Conservation (phyloP, 1,140 invertebrate species). For the Lamellibrachia luymesi region DNA sequence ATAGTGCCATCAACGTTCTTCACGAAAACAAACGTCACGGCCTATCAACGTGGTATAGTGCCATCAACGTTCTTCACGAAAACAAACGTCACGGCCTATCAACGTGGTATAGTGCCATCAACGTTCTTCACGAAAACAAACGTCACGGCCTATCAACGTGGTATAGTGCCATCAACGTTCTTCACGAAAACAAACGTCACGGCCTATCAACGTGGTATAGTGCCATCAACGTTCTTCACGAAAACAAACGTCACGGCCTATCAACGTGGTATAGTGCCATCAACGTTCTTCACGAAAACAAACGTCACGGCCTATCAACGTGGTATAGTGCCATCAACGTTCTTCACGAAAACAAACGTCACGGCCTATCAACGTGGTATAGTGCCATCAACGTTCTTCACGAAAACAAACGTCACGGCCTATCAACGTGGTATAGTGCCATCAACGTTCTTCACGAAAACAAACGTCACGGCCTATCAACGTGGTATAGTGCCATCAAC, state of each 20-base stretch:
- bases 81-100: too few relatives aligned
- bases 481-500: neutral
- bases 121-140: neutral
- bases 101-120: neutral
- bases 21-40: too few relatives aligned
- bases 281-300: neutral
- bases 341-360: neutral
- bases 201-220: too few relatives aligned
- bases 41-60: too few relatives aligned
- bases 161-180: neutral
- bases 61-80: neutral
- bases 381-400: neutral
- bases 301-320: too few relatives aligned
- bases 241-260: too few relatives aligned
- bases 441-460: neutral
- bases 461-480: too few relatives aligned
- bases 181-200: too few relatives aligned
- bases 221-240: neutral
- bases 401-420: too few relatives aligned
- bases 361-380: too few relatives aligned
- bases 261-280: neutral
- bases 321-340: neutral
- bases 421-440: too few relatives aligned
- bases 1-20: neutral
- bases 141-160: too few relatives aligned